Conservation (phyloP, 1,140 invertebrate species). For the Calliopsis andreniformis region DNA sequence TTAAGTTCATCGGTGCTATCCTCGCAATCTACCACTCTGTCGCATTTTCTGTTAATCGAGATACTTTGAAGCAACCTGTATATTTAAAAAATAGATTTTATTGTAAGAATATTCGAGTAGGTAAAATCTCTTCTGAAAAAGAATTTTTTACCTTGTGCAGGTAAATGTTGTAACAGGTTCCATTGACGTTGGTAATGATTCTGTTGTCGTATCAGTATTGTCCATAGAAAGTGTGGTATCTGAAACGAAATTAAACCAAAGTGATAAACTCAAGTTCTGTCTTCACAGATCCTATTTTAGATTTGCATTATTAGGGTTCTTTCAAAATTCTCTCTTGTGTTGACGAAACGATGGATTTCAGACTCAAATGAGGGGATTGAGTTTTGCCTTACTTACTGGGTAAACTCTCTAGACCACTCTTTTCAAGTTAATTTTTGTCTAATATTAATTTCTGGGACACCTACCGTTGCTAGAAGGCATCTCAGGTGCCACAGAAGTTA, state of each 20-base stretch:
- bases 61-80: constrained; percentile 85
- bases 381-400: too few species aligned
- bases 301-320: too few species aligned
- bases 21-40: constrained; percentile 88
- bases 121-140: neutral
- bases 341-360: too few species aligned
- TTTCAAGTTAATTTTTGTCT: too few species aligned
- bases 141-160: constrained; percentile 69
- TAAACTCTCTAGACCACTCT: too few species aligned
- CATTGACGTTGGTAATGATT: accelerated
- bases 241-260: neutral
- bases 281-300: too few species aligned
- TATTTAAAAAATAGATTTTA: neutral
- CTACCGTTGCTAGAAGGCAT: constrained; percentile 50
- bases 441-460: neutral
- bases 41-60: constrained; percentile 83
- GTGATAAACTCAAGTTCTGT: too few species aligned
- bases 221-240: neutral
- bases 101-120: too few species aligned
- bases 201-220: neutral
- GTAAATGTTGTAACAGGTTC: constrained; percentile 29
- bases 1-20: constrained; percentile 90
- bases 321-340: too few species aligned
- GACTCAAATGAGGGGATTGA: too few species aligned
- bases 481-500: neutral